phyloP scores from a whole-genome alignment of 2,113 vertebrate species.

The Chrysemys picta region DNA sequence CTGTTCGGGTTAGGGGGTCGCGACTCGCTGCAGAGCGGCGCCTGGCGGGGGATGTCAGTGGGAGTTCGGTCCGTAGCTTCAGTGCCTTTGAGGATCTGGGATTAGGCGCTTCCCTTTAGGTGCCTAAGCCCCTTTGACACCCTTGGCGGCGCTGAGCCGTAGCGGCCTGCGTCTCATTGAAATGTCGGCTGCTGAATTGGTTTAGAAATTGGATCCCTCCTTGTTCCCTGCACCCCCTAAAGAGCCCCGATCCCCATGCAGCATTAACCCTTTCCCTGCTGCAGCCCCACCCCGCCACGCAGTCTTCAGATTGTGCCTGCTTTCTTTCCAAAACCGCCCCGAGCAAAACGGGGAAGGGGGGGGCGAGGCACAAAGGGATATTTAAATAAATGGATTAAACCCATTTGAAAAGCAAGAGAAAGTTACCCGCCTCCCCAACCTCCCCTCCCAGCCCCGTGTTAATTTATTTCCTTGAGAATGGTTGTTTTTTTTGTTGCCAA shows the following conservation, averaged over 20 bases:
- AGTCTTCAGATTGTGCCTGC: not conserved
- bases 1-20: not conserved
- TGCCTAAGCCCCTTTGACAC: not conserved
- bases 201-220: not conserved
- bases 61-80: not conserved
- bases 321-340: not conserved
- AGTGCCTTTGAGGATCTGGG: too few species aligned
- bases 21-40: not conserved
- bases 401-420: not conserved
- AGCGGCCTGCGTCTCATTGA: not conserved
- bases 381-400: not conserved
- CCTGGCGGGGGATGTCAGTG: not conserved
- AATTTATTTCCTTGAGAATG: not conserved
- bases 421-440: not conserved
- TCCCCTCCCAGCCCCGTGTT: not conserved
- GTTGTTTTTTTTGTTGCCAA: not conserved
- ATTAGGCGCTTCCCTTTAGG: not conserved
- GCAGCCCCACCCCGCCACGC: not conserved
- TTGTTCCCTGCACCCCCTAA: not conserved
- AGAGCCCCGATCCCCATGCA: not conserved
- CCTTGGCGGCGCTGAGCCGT: not conserved
- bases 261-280: not conserved
- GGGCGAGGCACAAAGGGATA: not conserved
- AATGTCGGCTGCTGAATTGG: not conserved
- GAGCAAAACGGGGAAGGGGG: not conserved